Evolutionary conservation across 2,797 vertebrate species (phyloP).

Genomic region (Bradypodion ventrale): DNA sequence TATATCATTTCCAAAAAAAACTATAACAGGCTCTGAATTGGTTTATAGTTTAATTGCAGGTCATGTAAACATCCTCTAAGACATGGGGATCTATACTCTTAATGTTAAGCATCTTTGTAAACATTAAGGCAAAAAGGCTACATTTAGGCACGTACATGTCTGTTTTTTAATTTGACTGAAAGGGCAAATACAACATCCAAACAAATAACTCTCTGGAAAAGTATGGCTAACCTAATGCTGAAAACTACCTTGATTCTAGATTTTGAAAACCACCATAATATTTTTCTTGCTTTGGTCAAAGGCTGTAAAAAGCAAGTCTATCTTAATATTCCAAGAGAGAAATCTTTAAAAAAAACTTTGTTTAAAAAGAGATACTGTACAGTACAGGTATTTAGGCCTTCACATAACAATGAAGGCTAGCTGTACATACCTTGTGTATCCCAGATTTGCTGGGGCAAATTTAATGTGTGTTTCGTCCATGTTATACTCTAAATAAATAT

Average conservation of each 20-base stretch:
- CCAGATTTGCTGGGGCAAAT: conserved; percentile 92
- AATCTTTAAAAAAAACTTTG: background rate
- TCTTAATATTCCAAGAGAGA: conserved; percentile 9
- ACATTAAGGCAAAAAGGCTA: background rate
- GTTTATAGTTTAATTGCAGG: background rate
- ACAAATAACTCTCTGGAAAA: background rate
- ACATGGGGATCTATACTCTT: background rate
- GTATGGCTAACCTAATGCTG: background rate
- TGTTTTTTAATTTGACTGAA: too few relatives aligned
- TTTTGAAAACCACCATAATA: too few relatives aligned
- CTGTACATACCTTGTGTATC: conserved; percentile 82
- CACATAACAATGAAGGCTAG: background rate
- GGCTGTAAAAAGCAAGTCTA: background rate
- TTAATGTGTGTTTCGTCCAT: conserved; percentile 85
- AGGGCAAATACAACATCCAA: too few relatives aligned
- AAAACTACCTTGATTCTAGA: background rate
- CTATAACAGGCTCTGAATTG: background rate
- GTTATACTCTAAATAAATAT: conserved; percentile 88
- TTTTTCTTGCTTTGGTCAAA: background rate
- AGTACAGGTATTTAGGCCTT: background rate
- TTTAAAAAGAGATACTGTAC: background rate
- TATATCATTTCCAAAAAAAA: background rate
- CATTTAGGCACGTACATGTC: too few relatives aligned
- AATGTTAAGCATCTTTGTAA: background rate
- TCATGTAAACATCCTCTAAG: background rate